Base-by-base conservation (phyloP, 2,113 vertebrate genomes). In the Todiramphus saurophagus region DNA sequence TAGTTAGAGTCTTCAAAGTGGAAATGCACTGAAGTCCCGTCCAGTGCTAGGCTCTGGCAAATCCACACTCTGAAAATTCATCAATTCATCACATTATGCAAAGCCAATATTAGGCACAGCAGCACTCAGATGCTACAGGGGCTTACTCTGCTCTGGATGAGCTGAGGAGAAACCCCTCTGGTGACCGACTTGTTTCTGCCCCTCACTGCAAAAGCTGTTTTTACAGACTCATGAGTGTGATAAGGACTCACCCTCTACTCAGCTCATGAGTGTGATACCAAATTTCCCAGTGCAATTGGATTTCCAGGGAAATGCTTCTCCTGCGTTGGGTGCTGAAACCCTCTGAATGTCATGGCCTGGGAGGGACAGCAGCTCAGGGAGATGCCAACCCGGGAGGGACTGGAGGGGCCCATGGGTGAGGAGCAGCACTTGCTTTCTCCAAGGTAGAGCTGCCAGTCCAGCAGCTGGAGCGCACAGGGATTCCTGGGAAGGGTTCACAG, bases 61-160 rank as follows among this genome's bases (percentile, higher is more conserved):
- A 67, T 24, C 64, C 80, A 82, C 24, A 2, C 76, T 58, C 72
- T 58, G 77, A 88, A 95, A 96, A 96, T 60, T 56, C 86, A 89
- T 89, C 69, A 48, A 23, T 94, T 89, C 89, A 87, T 94, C 92
- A 72, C 92, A 87, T 94, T 92, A 91, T 76, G 74, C 92, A 91
- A 76, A 82, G 89, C 89, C 89, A 93, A 8, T 82, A 50, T 78
- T 39, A 60, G 76, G 44, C 86, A 81, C 27, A 33, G 48, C 43
- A 51, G 28, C 21, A 10, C 56, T 83, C 67, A 48, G 44, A 43
- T 41, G 28, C 69, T 58, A n/a, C 35, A 50, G 2, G 18, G 18
- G 33, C 14, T 86, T 6, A 12, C 16, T 85, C 44, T 85, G 50
- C 31, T 64, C 5, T 28, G 31, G 21, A 10, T 7, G 73, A 24